Evolutionary conservation across 2,113 vertebrate genomes (phyloP).

Genomic region (Malurus melanocephalus): DNA sequence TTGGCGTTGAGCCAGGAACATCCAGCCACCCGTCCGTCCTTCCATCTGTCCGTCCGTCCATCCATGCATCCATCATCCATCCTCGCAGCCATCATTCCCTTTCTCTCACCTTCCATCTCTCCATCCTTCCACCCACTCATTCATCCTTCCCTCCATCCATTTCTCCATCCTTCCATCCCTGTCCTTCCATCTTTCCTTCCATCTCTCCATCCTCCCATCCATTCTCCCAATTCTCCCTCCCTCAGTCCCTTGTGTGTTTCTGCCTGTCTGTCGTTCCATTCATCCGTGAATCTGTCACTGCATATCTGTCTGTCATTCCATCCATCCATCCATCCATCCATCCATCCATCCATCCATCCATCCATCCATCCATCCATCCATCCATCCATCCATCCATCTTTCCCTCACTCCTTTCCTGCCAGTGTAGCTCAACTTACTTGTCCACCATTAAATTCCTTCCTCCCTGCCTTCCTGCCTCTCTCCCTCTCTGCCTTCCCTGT

Average conservation of each 20-base stretch:
- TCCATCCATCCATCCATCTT: not conserved
- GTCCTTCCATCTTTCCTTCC: not conserved
- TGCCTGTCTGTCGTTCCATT: not conserved
- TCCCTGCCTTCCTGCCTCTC: not conserved
- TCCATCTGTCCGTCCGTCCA: accelerated
- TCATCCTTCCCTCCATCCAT: too few species aligned
- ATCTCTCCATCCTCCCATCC: accelerated
- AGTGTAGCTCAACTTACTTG: not conserved
- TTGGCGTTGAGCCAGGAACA: not conserved
- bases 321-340: too few species aligned
- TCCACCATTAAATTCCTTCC: not conserved
- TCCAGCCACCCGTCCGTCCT: accelerated
- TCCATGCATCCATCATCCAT: accelerated
- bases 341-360: not conserved
- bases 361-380: not conserved
- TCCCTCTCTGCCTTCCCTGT: not conserved
- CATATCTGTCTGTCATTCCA: not conserved
- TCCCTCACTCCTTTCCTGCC: not conserved
- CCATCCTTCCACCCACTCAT: not conserved
- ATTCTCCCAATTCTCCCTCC: not conserved
- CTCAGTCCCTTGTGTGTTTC: not conserved
- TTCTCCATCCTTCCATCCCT: not conserved
- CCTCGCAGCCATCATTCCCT: not conserved
- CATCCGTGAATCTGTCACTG: not conserved
- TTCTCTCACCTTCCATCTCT: too few species aligned